Base-by-base conservation (phyloP, 2,888 invertebrate genomes). In the Itoplectis maculator region DNA sequence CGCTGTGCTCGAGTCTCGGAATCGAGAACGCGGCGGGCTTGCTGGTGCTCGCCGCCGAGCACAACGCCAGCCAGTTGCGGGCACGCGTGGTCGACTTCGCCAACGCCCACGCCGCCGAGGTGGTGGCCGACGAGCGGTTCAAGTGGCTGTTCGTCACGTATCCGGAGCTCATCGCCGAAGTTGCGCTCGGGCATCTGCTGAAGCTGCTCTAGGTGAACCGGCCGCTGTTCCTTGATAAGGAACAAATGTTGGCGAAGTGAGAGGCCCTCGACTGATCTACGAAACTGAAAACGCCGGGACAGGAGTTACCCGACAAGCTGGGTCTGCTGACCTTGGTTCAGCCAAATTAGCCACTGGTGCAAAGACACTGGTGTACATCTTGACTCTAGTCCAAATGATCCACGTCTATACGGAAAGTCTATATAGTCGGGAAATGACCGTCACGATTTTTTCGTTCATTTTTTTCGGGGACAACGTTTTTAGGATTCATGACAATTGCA, bases 11-110 rank as follows among this genome's bases (percentile, higher is more conserved):
- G 13, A 56, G 4, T 20, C 8, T 70, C 18, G 51, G 35, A 0
- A 23, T 42, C 6, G 56, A 54, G 23, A 70, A 54, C 42, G 54
- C 23, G 8, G 3, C 42, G 9, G 20, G 11, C 3, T 11, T 56
- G 20, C 20, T 70, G 40, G 20, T 70, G 4, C 70, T 70, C 1
- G 56, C 70, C 1, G 42, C 45, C 23, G 29, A 98, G 87, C 98
- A 99, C 92, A 97, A 97, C 90, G 98, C 98, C 59, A 98, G 98
- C 93, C 98, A 98, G 94, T 95, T 99, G 89, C 98, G 98, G 94
- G 97, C 98, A 91, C 98, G 98, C 94, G 98, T 98, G 90, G 98
- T 98, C 92, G 98, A 98, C 94, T 99, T 98, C 93, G 98, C 98
- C 89, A 98, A 98, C 94, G 97, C 98, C 98, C 98, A 98, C 94